These are phyloP conservation scores for Automeris io DNA, from an alignment of 2,888 invertebrate species.

Conservation along the genomic window DNA sequence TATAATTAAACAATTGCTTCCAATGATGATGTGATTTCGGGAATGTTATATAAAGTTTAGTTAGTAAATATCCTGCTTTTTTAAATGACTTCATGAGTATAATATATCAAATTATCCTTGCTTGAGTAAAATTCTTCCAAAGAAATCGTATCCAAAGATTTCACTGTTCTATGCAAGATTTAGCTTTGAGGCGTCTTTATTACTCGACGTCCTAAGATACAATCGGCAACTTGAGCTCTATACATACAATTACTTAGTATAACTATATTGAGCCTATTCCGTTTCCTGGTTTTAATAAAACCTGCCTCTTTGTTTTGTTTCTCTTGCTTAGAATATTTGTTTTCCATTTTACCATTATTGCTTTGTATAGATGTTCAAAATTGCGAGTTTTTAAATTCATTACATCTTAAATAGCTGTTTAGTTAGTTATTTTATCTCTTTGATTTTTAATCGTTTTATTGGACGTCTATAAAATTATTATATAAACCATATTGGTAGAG, in stretches of 20 bases:
- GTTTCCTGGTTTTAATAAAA: conserved; percentile 48
- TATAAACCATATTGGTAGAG: no score
- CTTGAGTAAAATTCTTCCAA: not conserved
- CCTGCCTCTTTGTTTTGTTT: conserved; percentile 26
- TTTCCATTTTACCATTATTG: not conserved
- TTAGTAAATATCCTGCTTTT: no score
- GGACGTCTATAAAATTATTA: no score
- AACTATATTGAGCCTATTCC: conserved; percentile 41
- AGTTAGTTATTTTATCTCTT: not conserved
- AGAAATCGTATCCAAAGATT: conserved; percentile 7
- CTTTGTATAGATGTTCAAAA: no score
- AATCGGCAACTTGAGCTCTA: conserved; percentile 34
- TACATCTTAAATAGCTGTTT: not conserved
- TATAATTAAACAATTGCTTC: no score
- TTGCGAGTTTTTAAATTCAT: no score
- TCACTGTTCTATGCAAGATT: conserved; percentile 39
- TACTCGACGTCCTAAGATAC: conserved; percentile 53
- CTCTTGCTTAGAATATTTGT: conserved; percentile 13
- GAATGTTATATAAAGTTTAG: no score
- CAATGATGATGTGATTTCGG: no score
- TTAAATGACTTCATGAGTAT: no score
- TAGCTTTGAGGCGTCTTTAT: conserved; percentile 59
- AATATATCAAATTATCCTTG: no score
- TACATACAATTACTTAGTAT: conserved; percentile 46
- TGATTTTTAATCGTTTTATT: no score